A percentile compares a stretch with the other conserved stretches of the same genome.
Conservation (phyloP, 2,113 vertebrate genomes). For the Tragelaphus scriptus region DNA sequence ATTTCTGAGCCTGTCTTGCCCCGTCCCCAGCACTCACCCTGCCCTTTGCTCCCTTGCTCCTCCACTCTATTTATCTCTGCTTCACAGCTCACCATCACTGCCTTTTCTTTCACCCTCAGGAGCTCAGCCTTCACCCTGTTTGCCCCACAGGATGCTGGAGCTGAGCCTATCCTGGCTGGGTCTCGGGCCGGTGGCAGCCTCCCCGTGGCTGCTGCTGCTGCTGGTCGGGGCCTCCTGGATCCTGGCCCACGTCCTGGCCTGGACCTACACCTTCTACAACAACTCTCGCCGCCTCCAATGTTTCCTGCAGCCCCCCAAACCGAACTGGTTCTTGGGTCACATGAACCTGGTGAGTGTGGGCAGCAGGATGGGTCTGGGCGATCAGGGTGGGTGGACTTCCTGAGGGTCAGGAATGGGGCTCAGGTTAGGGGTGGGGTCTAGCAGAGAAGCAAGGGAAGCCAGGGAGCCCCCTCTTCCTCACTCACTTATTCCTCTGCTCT, state of each 20-base stretch:
- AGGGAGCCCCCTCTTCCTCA: neutral
- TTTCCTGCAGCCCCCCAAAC: slow-evolving; percentile 79
- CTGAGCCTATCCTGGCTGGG: neutral
- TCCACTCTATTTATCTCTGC: neutral
- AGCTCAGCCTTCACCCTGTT: too few relatives aligned
- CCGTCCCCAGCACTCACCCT: neutral
- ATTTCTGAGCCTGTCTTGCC: too few relatives aligned
- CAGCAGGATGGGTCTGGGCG: accelerated
- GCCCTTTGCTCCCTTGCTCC: neutral
- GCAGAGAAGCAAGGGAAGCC: neutral
- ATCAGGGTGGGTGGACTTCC: neutral
- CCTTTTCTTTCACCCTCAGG: too few relatives aligned
- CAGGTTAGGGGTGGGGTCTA: neutral
- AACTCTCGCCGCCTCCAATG: slow-evolving; percentile 73
- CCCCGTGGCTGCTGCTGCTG: neutral
- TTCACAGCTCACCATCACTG: neutral
- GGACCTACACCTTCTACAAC: neutral
- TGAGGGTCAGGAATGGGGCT: neutral
- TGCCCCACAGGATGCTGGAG: neutral
- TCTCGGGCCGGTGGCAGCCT: accelerated
- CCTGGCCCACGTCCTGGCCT: neutral
- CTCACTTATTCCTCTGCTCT: neutral
- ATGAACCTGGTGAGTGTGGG: slow-evolving; percentile 80
- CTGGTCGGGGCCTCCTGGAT: neutral
- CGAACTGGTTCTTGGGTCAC: slow-evolving; percentile 85